phyloP scores from a whole-genome alignment of 2,113 vertebrate genomes.

The Xenopus borealis region DNA sequence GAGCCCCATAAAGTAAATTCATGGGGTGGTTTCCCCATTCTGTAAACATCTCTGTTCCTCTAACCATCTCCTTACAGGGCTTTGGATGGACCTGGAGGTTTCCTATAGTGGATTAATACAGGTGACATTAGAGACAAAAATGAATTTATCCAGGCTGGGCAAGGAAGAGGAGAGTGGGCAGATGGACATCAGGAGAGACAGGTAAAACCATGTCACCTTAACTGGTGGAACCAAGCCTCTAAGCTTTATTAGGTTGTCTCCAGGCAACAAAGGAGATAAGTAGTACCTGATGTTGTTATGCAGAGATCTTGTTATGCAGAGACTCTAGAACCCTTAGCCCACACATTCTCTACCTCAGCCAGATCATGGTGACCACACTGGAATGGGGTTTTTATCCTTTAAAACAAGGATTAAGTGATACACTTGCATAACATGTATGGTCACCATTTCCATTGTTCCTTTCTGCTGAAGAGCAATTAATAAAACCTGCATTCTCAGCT shows the following conservation, averaged over 20 bases:
- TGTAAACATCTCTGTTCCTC: background rate
- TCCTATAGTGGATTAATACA: conserved; percentile 78
- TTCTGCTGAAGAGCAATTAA: background rate
- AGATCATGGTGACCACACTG: no score
- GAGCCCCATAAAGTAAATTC: no score
- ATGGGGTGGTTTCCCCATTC: no score
- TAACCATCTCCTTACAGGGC: conserved; percentile 59
- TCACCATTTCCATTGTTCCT: background rate
- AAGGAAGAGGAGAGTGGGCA: conserved; percentile 71
- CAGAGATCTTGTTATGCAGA: no score
- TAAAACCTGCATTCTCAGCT: background rate
- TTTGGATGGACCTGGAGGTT: conserved; percentile 83
- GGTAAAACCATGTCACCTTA: conserved; percentile 54
- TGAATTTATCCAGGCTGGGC: conserved; percentile 82
- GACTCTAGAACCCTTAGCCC: no score
- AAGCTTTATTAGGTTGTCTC: no score
- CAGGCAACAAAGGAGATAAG: no score
- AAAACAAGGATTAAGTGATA: no score
- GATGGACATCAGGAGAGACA: conserved; percentile 51
- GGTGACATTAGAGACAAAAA: conserved; percentile 87
- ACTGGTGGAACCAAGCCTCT: no score
- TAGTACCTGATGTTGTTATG: no score
- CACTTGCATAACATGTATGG: background rate
- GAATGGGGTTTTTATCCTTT: no score
- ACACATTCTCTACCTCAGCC: no score